Percentiles rank a stretch among this genome's conserved stretches.
These are phyloP conservation scores for Pseudonaja textilis DNA, from an alignment of 2,113 vertebrate species.

Conservation along the genomic window DNA sequence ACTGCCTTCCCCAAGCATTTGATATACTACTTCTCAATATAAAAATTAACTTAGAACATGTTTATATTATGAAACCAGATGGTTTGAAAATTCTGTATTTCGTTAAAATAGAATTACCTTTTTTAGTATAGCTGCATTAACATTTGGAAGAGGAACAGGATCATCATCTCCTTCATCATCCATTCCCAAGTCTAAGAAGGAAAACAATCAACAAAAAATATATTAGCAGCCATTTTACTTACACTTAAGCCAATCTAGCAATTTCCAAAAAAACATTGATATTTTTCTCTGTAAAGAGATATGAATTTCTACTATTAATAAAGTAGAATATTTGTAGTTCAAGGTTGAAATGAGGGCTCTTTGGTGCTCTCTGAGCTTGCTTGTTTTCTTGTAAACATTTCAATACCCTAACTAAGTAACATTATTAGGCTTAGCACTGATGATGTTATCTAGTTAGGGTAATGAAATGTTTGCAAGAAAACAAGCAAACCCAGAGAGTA, in stretches of 20 bases:
- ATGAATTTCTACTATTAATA: background rate
- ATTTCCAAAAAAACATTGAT: background rate
- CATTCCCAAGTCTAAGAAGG: conserved; percentile 92
- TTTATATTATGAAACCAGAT: background rate
- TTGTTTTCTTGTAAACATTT: too few relatives aligned
- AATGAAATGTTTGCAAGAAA: too few relatives aligned
- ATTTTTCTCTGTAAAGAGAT: background rate
- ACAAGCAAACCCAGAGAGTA: too few relatives aligned
- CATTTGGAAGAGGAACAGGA: conserved; percentile 96
- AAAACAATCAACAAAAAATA: conserved; percentile 12
- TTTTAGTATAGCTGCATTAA: conserved; percentile 97
- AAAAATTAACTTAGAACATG: background rate
- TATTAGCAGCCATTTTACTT: background rate
- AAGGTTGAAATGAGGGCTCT: too few relatives aligned
- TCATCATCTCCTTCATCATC: conserved; percentile 99
- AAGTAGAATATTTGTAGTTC: too few relatives aligned
- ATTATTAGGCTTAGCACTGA: too few relatives aligned
- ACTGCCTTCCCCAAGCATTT: background rate
- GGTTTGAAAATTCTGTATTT: background rate
- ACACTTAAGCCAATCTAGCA: background rate
- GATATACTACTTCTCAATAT: background rate
- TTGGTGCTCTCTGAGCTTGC: too few relatives aligned
- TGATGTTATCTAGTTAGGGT: too few relatives aligned
- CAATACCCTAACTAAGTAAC: too few relatives aligned
- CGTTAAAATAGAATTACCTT: conserved; percentile 76